Evolutionary conservation across 2,888 invertebrate species (phyloP).

Genomic region (Scaptomyza reducta): DNA sequence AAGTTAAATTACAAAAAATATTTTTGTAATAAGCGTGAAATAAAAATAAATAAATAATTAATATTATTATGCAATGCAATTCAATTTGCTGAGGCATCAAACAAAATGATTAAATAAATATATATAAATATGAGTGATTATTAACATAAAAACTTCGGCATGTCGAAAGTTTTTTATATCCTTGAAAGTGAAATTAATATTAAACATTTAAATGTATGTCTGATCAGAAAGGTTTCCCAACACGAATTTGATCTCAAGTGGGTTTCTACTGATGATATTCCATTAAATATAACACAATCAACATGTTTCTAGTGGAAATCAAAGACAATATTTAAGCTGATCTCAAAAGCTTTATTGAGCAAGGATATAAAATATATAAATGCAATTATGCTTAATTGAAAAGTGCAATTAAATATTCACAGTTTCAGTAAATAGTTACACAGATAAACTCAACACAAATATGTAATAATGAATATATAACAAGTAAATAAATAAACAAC

Average conservation of each 20-base stretch:
- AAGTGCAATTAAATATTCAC: not conserved
- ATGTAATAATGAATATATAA: too few relatives aligned
- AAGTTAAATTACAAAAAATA: conserved; percentile 13
- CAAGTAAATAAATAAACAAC: conserved; percentile 11
- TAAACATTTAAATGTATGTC: not conserved
- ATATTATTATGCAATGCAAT: conserved; percentile 8
- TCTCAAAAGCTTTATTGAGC: conserved; percentile 3
- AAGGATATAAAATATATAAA: conserved; percentile 37
- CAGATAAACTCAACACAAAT: too few relatives aligned
- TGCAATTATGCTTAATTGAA: not conserved
- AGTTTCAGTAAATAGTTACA: not conserved
- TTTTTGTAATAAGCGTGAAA: conserved; percentile 36
- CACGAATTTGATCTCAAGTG: conserved; percentile 36
- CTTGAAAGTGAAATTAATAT: conserved; percentile 14
- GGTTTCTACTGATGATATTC: conserved; percentile 15
- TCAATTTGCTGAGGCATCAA: conserved; percentile 19
- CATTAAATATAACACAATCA: not conserved
- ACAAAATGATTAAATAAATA: conserved; percentile 1
- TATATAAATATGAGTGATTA: conserved; percentile 4
- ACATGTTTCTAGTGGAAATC: conserved; percentile 1
- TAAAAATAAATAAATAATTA: conserved; percentile 5
- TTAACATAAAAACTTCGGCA: conserved; percentile 22
- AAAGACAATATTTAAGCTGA: not conserved
- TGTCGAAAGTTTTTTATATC: conserved; percentile 32
- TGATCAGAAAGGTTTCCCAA: conserved; percentile 25